A percentile compares a stretch with the other conserved stretches of the same genome.
phyloP scores from a whole-genome alignment of 2,888 invertebrate species.

The Orchesellides sinensis region DNA sequence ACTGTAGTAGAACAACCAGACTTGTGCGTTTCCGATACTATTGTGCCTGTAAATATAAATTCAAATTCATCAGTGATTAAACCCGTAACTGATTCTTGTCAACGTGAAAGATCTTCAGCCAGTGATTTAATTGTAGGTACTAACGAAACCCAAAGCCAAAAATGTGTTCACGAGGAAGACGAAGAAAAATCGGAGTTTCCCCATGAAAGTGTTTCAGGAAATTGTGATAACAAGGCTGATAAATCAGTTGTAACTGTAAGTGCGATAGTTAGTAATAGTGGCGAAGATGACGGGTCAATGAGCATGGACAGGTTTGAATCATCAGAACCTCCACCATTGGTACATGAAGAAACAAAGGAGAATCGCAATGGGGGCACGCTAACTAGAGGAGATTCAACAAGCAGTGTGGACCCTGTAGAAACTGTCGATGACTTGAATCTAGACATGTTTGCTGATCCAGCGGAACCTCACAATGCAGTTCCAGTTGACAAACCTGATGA shows the following conservation, averaged over 20 bases:
- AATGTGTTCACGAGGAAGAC: constrained; percentile 42
- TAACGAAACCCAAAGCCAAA: constrained; percentile 34
- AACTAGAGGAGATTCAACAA: constrained; percentile 7
- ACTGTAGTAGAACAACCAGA: not conserved
- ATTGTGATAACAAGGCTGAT: constrained; percentile 16
- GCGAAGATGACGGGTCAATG: not conserved
- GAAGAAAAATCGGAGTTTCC: constrained; percentile 13
- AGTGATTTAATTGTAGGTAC: constrained; percentile 4
- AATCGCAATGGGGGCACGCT: not conserved
- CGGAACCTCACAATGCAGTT: not conserved
- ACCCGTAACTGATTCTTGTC: not conserved
- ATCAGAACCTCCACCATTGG: constrained; percentile 20
- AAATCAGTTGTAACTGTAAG: constrained; percentile 22
- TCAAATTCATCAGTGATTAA: too few relatives aligned
- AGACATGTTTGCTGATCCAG: constrained; percentile 46
- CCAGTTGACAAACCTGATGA: not conserved
- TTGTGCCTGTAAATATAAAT: constrained; percentile 36
- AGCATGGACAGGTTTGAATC: not conserved
- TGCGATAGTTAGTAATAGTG: not conserved
- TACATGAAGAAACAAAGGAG: not conserved
- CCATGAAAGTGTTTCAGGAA: too few relatives aligned
- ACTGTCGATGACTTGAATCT: constrained; percentile 46
- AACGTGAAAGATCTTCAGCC: not conserved
- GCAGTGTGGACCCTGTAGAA: constrained; percentile 19
- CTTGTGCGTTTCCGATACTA: not conserved